Evolutionary conservation across 2,797 vertebrate species (phyloP).

Genomic region (Gallirallus australis): DNA sequence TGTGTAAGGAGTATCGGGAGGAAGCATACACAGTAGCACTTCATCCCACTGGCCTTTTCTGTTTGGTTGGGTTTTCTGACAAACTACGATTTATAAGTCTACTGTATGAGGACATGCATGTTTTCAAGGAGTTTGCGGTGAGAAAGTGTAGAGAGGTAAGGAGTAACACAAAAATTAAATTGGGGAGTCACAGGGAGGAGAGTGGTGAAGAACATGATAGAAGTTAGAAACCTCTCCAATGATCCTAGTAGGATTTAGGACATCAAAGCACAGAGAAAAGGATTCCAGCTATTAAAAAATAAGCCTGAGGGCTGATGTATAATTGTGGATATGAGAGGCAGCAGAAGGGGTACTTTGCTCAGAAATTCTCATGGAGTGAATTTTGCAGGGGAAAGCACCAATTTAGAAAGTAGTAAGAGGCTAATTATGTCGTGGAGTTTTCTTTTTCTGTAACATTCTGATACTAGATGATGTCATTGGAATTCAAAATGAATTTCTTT

Average conservation of each 20-base stretch:
- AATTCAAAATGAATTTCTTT: neutral
- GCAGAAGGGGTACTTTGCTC: neutral
- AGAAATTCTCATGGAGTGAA: neutral
- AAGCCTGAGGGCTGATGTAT: neutral
- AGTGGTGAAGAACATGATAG: neutral
- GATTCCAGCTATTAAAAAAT: neutral
- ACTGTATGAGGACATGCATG: conserved; percentile 88
- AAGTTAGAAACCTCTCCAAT: neutral
- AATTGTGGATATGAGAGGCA: neutral
- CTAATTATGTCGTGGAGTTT: neutral
- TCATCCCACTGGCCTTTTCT: conserved; percentile 90
- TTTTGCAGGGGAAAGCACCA: neutral
- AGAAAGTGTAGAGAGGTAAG: conserved; percentile 91
- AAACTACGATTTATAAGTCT: conserved; percentile 92
- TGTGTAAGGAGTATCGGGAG: conserved; percentile 91
- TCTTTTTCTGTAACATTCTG: neutral
- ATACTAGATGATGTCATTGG: neutral
- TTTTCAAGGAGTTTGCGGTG: conserved; percentile 89
- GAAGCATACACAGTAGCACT: conserved; percentile 88
- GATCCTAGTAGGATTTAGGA: neutral
- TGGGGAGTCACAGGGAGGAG: neutral
- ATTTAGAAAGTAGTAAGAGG: neutral
- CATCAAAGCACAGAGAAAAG: neutral
- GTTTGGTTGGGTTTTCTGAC: conserved; percentile 93
- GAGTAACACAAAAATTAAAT: neutral